Evolutionary conservation across 2,113 vertebrate species (phyloP).

Genomic region (Lophius piscatorius): DNA sequence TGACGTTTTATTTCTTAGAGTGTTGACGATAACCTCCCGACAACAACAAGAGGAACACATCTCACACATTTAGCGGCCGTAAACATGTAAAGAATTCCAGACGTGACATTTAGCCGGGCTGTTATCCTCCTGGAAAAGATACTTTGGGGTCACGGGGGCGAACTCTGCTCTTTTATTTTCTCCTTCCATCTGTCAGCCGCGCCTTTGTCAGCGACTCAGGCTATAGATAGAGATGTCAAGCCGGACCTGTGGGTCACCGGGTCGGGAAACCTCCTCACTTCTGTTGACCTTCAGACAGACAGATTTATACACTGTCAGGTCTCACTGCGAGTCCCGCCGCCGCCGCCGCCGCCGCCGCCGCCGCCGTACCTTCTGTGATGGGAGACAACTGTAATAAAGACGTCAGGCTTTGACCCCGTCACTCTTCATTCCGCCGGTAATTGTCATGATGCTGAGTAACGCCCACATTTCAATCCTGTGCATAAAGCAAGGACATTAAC

Average conservation of each 20-base stretch:
- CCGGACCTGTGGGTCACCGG: conserved; percentile 64
- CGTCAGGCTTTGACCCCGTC: conserved; percentile 63
- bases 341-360: conserved; percentile 1
- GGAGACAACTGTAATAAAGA: conserved; percentile 67
- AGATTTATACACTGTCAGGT: conserved; percentile 78
- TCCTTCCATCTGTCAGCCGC: conserved; percentile 50
- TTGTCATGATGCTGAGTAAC: conserved; percentile 61
- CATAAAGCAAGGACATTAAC: conserved; percentile 57
- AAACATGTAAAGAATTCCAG: conserved; percentile 3
- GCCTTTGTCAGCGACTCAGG: conserved; percentile 56
- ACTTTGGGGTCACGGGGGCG: conserved; percentile 44
- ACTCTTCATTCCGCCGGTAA: conserved; percentile 65
- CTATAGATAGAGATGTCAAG: conserved; percentile 81
- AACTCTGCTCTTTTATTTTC: conserved; percentile 58
- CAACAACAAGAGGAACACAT: too few species aligned
- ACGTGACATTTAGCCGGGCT: conserved; percentile 44
- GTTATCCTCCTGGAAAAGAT: conserved; percentile 34
- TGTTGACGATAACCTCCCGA: too few species aligned
- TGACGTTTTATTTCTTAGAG: too few species aligned
- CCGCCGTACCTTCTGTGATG: conserved; percentile 39
- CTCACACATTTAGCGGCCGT: too few species aligned
- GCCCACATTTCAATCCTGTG: conserved; percentile 39
- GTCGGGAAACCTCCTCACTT: conserved; percentile 75
- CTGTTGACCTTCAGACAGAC: conserved; percentile 82
- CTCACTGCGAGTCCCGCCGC: conserved; percentile 17